Conservation (phyloP, 2,888 invertebrate species). For the Podotricha telesiphe region DNA sequence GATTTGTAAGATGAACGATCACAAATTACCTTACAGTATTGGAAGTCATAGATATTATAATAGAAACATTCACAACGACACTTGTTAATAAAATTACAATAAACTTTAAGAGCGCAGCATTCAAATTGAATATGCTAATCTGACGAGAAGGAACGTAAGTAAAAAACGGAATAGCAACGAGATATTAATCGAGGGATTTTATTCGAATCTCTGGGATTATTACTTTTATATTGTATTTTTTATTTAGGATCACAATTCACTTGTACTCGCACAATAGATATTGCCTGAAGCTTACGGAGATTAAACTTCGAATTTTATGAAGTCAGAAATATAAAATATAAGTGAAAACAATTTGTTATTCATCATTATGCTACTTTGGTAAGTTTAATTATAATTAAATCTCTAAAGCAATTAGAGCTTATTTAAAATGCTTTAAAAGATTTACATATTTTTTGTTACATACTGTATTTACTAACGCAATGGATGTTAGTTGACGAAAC, state of each 20-base stretch:
- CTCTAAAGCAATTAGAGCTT: too few species aligned
- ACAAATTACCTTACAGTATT: not conserved
- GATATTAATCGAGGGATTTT: slow-evolving; percentile 21
- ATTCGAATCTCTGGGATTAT: slow-evolving; percentile 2
- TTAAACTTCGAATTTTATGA: not conserved
- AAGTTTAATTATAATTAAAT: too few species aligned
- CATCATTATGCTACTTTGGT: too few species aligned
- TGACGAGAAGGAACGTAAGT: slow-evolving; percentile 8
- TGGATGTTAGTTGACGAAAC: too few species aligned
- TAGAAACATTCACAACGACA: not conserved
- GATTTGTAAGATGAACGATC: too few species aligned
- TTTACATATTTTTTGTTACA: too few species aligned
- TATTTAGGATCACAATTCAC: slow-evolving; percentile 1
- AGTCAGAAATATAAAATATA: not conserved
- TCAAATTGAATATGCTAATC: slow-evolving; percentile 25
- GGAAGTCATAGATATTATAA: not conserved
- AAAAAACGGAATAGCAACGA: slow-evolving; percentile 11
- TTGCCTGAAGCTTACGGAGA: slow-evolving; percentile 1
- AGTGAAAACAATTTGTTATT: too few species aligned
- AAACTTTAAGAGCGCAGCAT: slow-evolving; percentile 13
- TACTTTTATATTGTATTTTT: slow-evolving; percentile 18
- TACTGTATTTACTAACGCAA: too few species aligned
- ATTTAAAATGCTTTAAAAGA: too few species aligned
- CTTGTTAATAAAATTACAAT: slow-evolving; percentile 13
- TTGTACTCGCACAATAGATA: slow-evolving; percentile 1